These are phyloP conservation scores for Paragorgia papillata DNA, from an alignment of 92 coral and sea anemone species.

Conservation along the genomic window DNA sequence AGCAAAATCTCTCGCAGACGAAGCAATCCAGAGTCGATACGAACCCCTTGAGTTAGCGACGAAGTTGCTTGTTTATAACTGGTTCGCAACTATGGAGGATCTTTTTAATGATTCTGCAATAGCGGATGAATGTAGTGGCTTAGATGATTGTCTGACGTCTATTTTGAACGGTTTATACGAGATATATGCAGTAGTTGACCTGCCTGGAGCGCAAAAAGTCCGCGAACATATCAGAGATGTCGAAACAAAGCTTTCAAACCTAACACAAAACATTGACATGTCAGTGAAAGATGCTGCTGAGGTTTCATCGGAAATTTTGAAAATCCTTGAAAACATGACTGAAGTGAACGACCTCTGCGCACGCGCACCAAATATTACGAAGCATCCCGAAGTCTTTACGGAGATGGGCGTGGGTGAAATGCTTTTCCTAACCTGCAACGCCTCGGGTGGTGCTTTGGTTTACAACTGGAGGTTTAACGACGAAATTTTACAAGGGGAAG, in stretches of 20 bases:
- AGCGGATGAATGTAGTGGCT: slow-evolving; percentile 60
- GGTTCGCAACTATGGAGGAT: slow-evolving; percentile 73
- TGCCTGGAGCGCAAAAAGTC: slow-evolving; percentile 57
- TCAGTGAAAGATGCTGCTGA: slow-evolving; percentile 50
- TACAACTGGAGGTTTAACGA: slow-evolving; percentile 70
- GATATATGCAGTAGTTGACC: slow-evolving; percentile 58
- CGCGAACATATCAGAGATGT: slow-evolving; percentile 32
- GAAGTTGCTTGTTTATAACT: slow-evolving; percentile 55
- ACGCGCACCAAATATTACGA: slow-evolving; percentile 69
- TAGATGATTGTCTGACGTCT: slow-evolving; percentile 64
- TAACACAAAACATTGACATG: slow-evolving; percentile 45
- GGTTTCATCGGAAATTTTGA: slow-evolving; percentile 47
- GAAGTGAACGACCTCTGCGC: slow-evolving; percentile 64
- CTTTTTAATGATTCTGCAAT: slow-evolving; percentile 54
- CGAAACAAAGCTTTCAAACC: slow-evolving; percentile 36
- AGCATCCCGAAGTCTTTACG: slow-evolving; percentile 64
- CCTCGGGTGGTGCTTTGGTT: slow-evolving; percentile 46
- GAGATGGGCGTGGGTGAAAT: slow-evolving; percentile 57
- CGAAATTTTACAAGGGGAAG: slow-evolving; percentile 31
- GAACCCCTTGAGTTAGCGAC: slow-evolving; percentile 49
- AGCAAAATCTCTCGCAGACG: slow-evolving; percentile 14
- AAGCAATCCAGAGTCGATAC: slow-evolving; percentile 26
- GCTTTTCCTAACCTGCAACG: slow-evolving; percentile 60
- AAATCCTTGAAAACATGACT: slow-evolving; percentile 45
- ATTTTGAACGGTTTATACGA: slow-evolving; percentile 54